Conservation (phyloP, 2,797 vertebrate genomes). For the Tamandua tetradactyla region DNA sequence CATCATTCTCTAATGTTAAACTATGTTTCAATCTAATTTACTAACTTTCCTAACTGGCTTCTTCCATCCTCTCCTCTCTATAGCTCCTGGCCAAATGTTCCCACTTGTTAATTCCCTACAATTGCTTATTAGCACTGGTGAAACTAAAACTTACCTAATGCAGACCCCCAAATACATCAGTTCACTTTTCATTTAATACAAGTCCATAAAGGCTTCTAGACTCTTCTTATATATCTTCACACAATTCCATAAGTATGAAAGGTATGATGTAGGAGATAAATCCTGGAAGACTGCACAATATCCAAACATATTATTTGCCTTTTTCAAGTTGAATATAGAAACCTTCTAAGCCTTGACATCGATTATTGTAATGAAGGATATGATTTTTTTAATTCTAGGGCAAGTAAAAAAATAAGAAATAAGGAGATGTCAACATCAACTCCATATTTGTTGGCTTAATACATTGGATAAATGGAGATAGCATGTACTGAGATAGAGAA, state of each 20-base stretch:
- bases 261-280: neutral
- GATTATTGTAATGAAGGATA: neutral
- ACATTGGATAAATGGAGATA: neutral
- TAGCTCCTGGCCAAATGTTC: neutral
- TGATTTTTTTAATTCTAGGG: neutral
- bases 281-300: neutral
- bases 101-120: neutral
- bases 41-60: neutral
- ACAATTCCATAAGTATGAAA: neutral
- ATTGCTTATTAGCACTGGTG: neutral
- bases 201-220: neutral
- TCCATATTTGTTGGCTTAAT: neutral
- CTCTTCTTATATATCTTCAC: neutral
- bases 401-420: neutral
- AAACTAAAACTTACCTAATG: neutral
- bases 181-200: neutral
- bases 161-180: neutral
- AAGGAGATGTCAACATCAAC: neutral
- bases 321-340: neutral
- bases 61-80: neutral
- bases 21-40: constrained; percentile 16
- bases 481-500: neutral
- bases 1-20: neutral
- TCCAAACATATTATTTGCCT: neutral
- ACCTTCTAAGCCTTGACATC: neutral